Base-by-base conservation (phyloP, 2,113 vertebrate genomes). In the Damaliscus lunatus region DNA sequence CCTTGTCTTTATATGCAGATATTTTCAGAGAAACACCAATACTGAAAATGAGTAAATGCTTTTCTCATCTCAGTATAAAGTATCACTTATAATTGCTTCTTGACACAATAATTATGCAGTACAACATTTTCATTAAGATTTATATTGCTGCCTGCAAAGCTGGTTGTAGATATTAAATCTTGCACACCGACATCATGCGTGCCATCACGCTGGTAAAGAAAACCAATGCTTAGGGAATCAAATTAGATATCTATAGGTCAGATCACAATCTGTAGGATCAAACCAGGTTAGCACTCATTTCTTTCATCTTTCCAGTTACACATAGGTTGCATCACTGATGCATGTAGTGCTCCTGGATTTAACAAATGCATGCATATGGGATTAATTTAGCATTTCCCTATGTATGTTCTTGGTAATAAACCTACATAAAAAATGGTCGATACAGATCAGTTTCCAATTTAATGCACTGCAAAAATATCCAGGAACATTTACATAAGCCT, bases 401-500 rank as follows among this genome's bases (percentile, higher is more conserved):
- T 74, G 25, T 74, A 53, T 52, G 46, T 91, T 92, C 53, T 90
- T 90, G 46, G 60, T 96, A 96, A 96, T 91, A 77, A 33, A 89
- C n/a, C 11, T 85, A 80, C 50, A 89, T 90, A 81, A 89, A 98
- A 96, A 94, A 74, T 93, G 33, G 67, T 91, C 77, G 21, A 91
- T 57, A 94, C 29, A 94, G 88, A 87, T 93, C 71, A 97, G 90
- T 77, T 98, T 98, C 59, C 78, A 91, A 85, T 77, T 88, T 93
- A 94, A 92, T 94, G 55, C 50, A 59, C 5, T 87, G 55, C 59
- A 97, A 87, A 94, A 96, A 89, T 88, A 96, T n/a, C 59, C 43
- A 31, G 33, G 80, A 95, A 50, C 46, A 87, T 96, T 97, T 97
- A 94, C 48, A 74, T 96, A 97, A 97, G 13, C 48, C 33, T 96